Base-by-base conservation (phyloP, 2,113 vertebrate species). In the Laterallus jamaicensis region DNA sequence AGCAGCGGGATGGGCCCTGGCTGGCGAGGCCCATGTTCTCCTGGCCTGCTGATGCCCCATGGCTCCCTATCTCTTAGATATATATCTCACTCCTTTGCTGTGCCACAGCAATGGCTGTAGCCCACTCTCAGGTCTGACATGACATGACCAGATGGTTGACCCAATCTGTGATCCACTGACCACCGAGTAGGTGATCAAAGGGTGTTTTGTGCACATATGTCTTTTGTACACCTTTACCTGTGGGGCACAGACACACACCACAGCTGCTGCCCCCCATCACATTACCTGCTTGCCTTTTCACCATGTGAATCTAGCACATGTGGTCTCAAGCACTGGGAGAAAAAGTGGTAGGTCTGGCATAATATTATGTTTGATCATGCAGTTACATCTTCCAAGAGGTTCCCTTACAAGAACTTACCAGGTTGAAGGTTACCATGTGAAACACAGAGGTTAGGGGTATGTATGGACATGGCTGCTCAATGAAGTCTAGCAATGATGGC, bases 21-120 rank as follows among this genome's bases (percentile, higher is more conserved):
- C 37, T 35, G 40, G 5, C 15, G 19, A 54, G 32, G 39, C 10
- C 40, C 42, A 4, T 81, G 32, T 17, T 35, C 8, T 42, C 18
- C 17, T 8, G 1, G 14, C 39, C 66, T 0, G 0, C 31, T 26
- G 63, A 19, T n/a, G 8, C 18, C 8, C 11, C 6, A 3, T 74
- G 63, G 39, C 54, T 83, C 54, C 42, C 6, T 8, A 11, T 42
- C 24, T 68, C 37, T 68, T 39, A n/a, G 28, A 32, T 47, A 56
- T 79, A 6, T 54, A 49, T n/a, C n/a, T 80, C 31, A 6, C 5
- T 47, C 21, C 31, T 29, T 58, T 80, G 42, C 63, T 35, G 24
- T 68, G 49, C 24, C 66, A 35, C 40, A 18, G 17, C n/a, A 15
- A 14, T 16, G 42, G 26, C 73, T 44, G 35, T 5, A 62, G 59